These are phyloP conservation scores for Bombus fervidus DNA, from an alignment of 1,140 invertebrate genomes.

Conservation along the genomic window DNA sequence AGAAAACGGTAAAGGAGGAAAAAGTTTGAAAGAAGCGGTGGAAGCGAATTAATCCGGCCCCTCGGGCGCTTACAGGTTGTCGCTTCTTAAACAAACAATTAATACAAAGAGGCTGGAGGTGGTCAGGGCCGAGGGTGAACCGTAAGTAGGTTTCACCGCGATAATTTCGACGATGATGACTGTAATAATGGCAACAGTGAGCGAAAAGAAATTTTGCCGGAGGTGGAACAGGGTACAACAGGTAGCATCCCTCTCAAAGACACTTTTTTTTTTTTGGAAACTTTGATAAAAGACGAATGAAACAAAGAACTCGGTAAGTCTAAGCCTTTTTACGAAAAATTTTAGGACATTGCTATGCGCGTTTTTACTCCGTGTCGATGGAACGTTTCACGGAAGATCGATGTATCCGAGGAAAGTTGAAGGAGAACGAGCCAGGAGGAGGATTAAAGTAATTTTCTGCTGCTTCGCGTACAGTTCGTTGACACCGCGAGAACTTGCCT, in stretches of 20 bases:
- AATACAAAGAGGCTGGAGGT: not conserved
- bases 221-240: constrained; percentile 24
- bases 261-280: not conserved
- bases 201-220: not conserved
- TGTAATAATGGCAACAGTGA: not conserved
- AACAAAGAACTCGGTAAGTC: not conserved
- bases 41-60: not conserved
- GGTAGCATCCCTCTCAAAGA: constrained; percentile 21
- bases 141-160: not conserved
- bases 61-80: not conserved
- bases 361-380: not conserved
- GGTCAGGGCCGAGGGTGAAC: not conserved
- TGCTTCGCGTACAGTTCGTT: constrained; percentile 9
- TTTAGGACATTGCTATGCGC: not conserved
- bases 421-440: not conserved
- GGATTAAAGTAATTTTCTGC: constrained; percentile 39
- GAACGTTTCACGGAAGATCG: not conserved
- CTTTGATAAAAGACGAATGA: not conserved
- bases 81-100: constrained; percentile 10
- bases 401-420: not conserved
- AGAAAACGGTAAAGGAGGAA: not conserved
- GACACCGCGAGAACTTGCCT: constrained; percentile 24
- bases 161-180: constrained; percentile 28
- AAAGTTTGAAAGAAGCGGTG: not conserved
- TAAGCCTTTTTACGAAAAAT: not conserved